Percentiles rank a stretch among this genome's conserved stretches.
Evolutionary conservation across 2,797 vertebrate species (phyloP).

Genomic region (Syncerus caffer): DNA sequence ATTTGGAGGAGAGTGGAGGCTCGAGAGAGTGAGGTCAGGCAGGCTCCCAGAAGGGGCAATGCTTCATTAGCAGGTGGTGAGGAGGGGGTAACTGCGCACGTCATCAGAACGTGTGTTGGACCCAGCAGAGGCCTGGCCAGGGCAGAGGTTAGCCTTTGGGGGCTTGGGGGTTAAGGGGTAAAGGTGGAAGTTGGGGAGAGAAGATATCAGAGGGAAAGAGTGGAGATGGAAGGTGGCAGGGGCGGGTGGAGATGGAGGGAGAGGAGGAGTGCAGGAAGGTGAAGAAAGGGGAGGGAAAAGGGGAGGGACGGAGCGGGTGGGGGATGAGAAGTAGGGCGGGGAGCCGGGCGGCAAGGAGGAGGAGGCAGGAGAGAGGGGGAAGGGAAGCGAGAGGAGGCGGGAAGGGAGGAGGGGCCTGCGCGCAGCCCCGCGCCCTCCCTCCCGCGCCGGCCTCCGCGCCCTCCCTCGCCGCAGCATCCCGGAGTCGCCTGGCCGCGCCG

Average conservation of each 20-base stretch:
- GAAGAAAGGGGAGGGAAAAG: neutral
- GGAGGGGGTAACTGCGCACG: neutral
- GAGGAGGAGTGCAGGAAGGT: neutral
- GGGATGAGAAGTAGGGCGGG: neutral
- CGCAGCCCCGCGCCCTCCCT: neutral
- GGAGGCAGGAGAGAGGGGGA: neutral
- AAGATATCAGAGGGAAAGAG: neutral
- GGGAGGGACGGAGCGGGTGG: neutral
- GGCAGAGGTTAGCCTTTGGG: neutral
- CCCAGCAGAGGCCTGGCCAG: neutral
- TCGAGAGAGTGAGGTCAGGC: too few relatives aligned
- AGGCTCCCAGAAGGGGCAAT: neutral
- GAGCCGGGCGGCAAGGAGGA: neutral
- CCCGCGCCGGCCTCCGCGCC: conserved; percentile 47
- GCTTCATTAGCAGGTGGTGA: neutral
- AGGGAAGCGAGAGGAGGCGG: neutral
- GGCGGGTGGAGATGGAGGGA: rapidly evolving
- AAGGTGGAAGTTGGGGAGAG: neutral
- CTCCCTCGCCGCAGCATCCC: conserved; percentile 54
- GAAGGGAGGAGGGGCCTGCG: conserved; percentile 12
- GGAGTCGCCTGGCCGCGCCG: neutral
- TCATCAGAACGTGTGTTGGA: neutral
- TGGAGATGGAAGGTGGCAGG: neutral
- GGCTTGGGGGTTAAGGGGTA: neutral
- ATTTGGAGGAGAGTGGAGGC: too few relatives aligned